Percentiles rank a stretch among this genome's conserved stretches.
phyloP scores from a whole-genome alignment of 2,113 vertebrate genomes.

The Bubalus kerabau region DNA sequence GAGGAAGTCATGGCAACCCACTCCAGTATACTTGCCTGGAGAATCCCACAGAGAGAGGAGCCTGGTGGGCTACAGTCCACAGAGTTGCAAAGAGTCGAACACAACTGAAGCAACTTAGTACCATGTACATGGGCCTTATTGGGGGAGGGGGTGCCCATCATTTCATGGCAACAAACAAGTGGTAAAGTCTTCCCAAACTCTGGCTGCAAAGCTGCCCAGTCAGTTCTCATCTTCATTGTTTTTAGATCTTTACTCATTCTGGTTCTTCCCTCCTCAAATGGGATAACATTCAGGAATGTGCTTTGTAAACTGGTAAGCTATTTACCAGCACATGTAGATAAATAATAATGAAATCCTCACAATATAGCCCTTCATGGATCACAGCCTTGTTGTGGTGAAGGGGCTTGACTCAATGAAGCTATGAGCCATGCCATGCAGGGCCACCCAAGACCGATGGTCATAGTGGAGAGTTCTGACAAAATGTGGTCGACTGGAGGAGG shows the following conservation, averaged over 20 bases:
- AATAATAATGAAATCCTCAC: background rate
- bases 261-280: background rate
- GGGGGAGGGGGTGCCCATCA: background rate
- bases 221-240: background rate
- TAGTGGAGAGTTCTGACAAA: background rate
- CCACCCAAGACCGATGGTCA: background rate
- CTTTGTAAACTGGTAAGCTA: background rate
- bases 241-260: constrained; percentile 18
- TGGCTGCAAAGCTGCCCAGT: background rate
- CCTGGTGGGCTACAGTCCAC: background rate
- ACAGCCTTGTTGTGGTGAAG: background rate
- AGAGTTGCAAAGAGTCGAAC: background rate
- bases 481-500: background rate
- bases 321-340: constrained; percentile 6
- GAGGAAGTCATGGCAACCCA: background rate
- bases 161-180: background rate
- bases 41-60: background rate
- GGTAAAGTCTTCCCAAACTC: background rate
- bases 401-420: background rate
- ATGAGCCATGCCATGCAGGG: background rate
- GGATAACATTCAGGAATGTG: background rate
- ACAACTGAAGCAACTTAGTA: background rate
- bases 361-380: background rate
- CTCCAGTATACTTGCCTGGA: background rate
- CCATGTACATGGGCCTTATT: background rate